phyloP scores from a whole-genome alignment of 2,888 invertebrate species.

The Resseliella maxima region DNA sequence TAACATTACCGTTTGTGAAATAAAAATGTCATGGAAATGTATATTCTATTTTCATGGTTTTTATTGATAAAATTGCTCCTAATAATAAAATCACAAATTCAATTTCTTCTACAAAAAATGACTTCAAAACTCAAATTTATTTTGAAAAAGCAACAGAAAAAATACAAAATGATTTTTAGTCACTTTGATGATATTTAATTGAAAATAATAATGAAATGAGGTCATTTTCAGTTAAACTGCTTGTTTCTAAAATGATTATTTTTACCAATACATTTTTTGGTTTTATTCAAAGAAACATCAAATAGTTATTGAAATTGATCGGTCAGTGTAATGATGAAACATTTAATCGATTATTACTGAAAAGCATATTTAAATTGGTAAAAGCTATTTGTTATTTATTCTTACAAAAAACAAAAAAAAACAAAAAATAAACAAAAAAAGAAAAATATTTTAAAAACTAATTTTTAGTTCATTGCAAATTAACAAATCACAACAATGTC shows the following conservation, averaged over 20 bases:
- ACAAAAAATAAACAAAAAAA: too few relatives aligned
- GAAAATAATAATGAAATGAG: neutral
- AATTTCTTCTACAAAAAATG: neutral
- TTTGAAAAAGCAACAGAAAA: neutral
- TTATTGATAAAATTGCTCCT: conserved; percentile 28
- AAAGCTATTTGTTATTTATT: neutral
- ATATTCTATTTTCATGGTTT: conserved; percentile 32
- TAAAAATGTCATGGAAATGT: neutral
- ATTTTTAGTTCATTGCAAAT: neutral
- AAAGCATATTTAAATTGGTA: neutral
- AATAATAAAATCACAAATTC: conserved; percentile 43
- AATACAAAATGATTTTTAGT: too few relatives aligned
- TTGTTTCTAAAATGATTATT: neutral
- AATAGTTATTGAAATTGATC: too few relatives aligned
- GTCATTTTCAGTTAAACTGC: neutral
- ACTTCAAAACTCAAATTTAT: neutral
- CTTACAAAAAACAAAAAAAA: neutral
- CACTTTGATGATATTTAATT: neutral
- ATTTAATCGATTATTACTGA: neutral
- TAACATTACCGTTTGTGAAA: neutral
- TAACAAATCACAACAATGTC: conserved; percentile 29
- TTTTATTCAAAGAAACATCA: neutral
- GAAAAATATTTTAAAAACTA: too few relatives aligned
- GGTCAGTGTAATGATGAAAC: too few relatives aligned
- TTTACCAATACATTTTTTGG: too few relatives aligned